A percentile compares a stretch with the other conserved stretches of the same genome.
Evolutionary conservation across 2,797 vertebrate genomes (phyloP).

Genomic region (Muscicapa striata): DNA sequence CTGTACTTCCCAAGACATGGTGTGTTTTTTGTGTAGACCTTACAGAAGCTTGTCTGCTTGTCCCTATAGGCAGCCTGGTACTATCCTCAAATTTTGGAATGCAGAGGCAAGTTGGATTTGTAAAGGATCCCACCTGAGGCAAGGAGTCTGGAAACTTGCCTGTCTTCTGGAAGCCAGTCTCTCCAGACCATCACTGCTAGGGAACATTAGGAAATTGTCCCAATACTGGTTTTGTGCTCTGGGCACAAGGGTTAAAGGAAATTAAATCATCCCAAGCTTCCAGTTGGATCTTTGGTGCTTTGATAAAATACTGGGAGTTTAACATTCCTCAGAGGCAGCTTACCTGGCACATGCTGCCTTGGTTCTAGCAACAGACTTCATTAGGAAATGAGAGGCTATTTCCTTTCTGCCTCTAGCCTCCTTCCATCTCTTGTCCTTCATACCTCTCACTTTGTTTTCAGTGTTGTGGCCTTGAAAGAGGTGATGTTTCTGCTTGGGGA

Average conservation of each 20-base stretch:
- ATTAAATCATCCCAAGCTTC: neutral
- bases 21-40: neutral
- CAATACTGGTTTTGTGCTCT: neutral
- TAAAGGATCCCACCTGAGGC: neutral
- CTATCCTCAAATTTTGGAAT: neutral
- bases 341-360: neutral
- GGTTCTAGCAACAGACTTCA: neutral
- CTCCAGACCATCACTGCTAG: neutral
- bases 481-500: neutral
- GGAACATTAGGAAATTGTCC: neutral
- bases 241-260: neutral
- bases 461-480: neutral
- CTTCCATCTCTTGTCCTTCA: neutral
- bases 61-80: neutral
- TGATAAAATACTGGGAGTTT: neutral
- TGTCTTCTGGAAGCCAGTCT: neutral
- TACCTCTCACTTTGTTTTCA: neutral
- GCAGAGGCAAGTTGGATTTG: neutral
- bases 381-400: neutral
- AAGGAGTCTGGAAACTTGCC: neutral
- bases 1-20: neutral
- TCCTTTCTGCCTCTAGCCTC: neutral
- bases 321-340: neutral
- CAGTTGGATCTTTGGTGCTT: neutral
- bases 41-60: neutral